Percentiles rank a stretch among this genome's conserved stretches.
Conservation (phyloP, 2,113 vertebrate species). For the Myotis yumanensis region DNA sequence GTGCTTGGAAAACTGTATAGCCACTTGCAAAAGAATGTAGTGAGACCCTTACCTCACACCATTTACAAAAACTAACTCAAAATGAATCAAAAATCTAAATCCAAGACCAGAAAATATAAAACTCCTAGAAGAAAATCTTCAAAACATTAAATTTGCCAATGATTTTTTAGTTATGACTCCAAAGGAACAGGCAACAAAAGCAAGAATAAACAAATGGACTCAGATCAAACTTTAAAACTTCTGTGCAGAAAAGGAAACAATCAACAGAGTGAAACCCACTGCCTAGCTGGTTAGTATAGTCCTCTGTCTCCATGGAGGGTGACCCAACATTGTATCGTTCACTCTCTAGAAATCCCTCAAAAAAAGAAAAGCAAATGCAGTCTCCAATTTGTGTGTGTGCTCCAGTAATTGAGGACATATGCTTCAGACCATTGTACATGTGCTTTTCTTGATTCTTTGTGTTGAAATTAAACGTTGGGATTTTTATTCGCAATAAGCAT, state of each 20-base stretch:
- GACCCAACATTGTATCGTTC: not conserved
- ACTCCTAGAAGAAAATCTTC: not conserved
- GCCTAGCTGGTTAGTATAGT: no score
- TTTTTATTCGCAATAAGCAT: not conserved
- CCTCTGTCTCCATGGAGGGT: not conserved
- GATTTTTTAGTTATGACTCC: not conserved
- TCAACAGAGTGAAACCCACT: not conserved
- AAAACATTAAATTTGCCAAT: not conserved
- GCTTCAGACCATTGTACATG: fast-evolving
- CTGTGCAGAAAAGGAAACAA: no score
- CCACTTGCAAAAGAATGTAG: not conserved
- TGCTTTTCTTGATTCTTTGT: not conserved
- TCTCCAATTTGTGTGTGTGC: not conserved
- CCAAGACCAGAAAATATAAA: not conserved
- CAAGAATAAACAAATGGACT: not conserved
- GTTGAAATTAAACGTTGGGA: not conserved
- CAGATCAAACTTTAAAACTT: not conserved
- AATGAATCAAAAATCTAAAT: not conserved
- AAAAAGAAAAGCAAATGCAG: not conserved
- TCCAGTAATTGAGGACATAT: not conserved
- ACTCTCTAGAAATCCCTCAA: not conserved
- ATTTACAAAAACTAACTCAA: not conserved
- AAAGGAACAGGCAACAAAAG: not conserved
- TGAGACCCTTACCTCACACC: not conserved
- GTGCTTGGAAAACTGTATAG: not conserved